A percentile compares a stretch with the other conserved stretches of the same genome.
These are phyloP conservation scores for Cassiopea xamachana DNA, from an alignment of 30 jellyfish, hydroid and myxozoan genomes.

Conservation along the genomic window DNA sequence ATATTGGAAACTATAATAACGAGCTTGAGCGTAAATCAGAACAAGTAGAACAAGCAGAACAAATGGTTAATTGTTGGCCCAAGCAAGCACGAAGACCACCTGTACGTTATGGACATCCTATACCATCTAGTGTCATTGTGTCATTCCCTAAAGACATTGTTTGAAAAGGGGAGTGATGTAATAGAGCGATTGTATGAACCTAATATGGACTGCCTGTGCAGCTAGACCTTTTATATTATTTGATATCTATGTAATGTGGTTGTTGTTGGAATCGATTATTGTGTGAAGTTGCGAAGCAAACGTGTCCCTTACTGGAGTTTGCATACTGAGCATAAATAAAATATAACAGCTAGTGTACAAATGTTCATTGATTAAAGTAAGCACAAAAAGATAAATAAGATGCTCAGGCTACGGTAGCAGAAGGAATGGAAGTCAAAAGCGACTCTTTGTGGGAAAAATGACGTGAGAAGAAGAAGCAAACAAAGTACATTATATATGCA, in stretches of 20 bases:
- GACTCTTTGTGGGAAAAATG: too few species aligned
- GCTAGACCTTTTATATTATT: background rate
- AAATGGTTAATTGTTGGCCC: background rate
- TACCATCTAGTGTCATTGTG: background rate
- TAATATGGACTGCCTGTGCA: background rate
- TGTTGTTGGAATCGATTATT: background rate
- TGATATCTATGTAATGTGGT: background rate
- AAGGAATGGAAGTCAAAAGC: too few species aligned
- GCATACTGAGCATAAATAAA: too few species aligned
- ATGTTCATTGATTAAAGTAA: too few species aligned
- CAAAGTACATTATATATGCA: too few species aligned
- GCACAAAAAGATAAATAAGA: too few species aligned
- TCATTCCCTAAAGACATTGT: background rate
- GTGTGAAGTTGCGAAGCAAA: background rate
- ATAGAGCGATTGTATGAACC: background rate
- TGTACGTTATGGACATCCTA: background rate
- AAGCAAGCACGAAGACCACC: background rate
- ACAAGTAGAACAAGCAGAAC: background rate
- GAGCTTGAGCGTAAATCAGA: background rate
- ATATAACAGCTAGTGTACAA: too few species aligned
- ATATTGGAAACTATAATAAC: background rate
- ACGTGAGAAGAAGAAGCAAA: too few species aligned
- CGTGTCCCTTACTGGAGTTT: background rate
- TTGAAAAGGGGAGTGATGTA: background rate
- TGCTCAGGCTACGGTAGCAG: too few species aligned